These are phyloP conservation scores for Dynastes maya DNA, from an alignment of 2,888 invertebrate species.

Conservation along the genomic window DNA sequence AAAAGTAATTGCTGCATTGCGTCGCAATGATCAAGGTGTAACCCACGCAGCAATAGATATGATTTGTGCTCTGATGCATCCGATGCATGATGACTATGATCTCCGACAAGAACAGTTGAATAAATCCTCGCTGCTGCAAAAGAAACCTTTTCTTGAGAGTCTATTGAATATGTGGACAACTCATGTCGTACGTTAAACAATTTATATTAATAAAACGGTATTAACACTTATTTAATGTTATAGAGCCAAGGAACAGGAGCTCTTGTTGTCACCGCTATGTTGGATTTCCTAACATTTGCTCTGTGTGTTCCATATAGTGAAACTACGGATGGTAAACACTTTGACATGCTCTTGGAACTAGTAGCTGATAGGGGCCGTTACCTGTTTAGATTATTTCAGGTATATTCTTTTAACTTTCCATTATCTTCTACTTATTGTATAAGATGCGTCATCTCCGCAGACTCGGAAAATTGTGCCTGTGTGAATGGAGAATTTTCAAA, in stretches of 20 bases:
- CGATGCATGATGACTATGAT: conserved; percentile 97
- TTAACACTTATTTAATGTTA: conserved; percentile 25
- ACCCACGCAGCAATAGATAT: conserved; percentile 98
- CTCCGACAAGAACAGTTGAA: conserved; percentile 98
- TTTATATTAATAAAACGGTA: neutral
- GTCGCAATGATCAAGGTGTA: conserved; percentile 90
- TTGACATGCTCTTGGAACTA: conserved; percentile 93
- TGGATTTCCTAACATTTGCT: conserved; percentile 98
- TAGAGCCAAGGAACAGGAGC: conserved; percentile 95
- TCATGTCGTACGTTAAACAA: conserved; percentile 84
- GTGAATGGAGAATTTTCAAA: too few relatives aligned
- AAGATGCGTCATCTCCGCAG: too few relatives aligned
- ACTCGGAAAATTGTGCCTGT: too few relatives aligned
- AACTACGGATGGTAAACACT: conserved; percentile 97
- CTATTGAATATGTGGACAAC: conserved; percentile 95
- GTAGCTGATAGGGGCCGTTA: conserved; percentile 93
- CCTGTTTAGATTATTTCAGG: conserved; percentile 93
- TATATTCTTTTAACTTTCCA: conserved; percentile 62
- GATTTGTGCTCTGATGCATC: conserved; percentile 98
- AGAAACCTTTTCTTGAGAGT: conserved; percentile 92
- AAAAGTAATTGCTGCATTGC: conserved; percentile 92
- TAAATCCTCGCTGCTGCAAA: conserved; percentile 95
- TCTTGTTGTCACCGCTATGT: conserved; percentile 95
- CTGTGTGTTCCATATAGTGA: conserved; percentile 99
- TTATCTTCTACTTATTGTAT: too few relatives aligned